Evolutionary conservation across 2,888 invertebrate species (phyloP).

Genomic region (Cylindroiulus punctatus): DNA sequence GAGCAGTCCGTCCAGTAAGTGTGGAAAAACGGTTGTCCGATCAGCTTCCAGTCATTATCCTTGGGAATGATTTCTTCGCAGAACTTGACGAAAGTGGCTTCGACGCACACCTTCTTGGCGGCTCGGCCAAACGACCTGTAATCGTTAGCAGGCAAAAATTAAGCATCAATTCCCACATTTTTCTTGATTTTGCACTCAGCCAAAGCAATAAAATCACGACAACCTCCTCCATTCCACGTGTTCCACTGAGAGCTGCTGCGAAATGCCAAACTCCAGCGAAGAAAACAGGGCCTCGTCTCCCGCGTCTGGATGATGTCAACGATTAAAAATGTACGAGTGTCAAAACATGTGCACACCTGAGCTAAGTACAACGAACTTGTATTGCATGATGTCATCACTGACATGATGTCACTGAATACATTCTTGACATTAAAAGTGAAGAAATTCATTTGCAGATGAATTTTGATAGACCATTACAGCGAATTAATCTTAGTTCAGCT

Average conservation of each 20-base stretch:
- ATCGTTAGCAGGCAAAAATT: neutral
- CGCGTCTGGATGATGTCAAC: slow-evolving; percentile 72
- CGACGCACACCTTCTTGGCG: slow-evolving; percentile 83
- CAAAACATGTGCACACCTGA: neutral
- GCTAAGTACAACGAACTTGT: too few species aligned
- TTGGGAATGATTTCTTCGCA: slow-evolving; percentile 73
- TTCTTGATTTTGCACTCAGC: neutral
- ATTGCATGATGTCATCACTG: neutral
- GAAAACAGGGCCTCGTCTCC: slow-evolving; percentile 87
- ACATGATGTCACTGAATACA: neutral
- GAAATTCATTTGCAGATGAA: too few species aligned
- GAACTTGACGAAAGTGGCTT: slow-evolving; percentile 73
- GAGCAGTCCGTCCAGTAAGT: slow-evolving; percentile 95
- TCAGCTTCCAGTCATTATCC: slow-evolving; percentile 76
- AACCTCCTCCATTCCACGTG: slow-evolving; percentile 88
- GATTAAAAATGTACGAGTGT: neutral
- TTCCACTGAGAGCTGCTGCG: slow-evolving; percentile 84
- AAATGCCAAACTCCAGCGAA: slow-evolving; percentile 79
- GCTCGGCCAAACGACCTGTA: slow-evolving; percentile 81
- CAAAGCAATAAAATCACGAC: neutral
- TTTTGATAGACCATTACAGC: neutral
- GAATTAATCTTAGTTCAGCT: neutral
- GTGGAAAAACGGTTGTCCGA: slow-evolving; percentile 90
- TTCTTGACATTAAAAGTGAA: neutral
- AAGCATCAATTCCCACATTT: too few species aligned